Evolutionary conservation across 2,888 invertebrate genomes (phyloP).

Genomic region (Phyllotreta cruciferae): DNA sequence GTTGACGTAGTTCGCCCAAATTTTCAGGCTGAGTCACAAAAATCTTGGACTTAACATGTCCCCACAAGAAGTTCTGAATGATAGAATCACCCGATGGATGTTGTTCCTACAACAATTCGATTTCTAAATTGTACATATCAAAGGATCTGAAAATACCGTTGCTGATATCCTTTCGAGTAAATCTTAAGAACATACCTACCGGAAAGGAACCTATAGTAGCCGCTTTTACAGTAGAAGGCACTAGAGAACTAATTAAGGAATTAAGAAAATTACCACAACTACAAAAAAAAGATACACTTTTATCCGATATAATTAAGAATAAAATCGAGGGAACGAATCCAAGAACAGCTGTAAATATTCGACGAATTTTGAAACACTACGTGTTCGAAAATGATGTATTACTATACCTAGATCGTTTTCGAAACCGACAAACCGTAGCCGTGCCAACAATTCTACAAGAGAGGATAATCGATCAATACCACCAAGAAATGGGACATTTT

Average conservation of each 20-base stretch:
- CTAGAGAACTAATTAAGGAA: not conserved
- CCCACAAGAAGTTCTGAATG: no score
- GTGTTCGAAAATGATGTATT: not conserved
- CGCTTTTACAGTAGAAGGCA: not conserved
- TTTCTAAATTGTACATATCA: not conserved
- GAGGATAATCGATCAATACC: not conserved
- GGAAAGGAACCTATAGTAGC: not conserved
- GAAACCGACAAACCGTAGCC: not conserved
- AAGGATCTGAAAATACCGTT: not conserved
- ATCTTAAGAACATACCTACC: not conserved
- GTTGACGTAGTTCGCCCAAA: no score
- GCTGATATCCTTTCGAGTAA: not conserved
- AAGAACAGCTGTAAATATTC: not conserved
- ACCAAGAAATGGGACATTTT: no score
- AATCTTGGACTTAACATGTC: no score
- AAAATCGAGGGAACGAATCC: not conserved
- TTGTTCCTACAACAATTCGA: slow-evolving; percentile 11
- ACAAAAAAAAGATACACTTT: not conserved
- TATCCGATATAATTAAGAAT: not conserved
- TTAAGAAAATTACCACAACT: not conserved
- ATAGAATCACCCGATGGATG: not conserved
- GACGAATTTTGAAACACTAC: not conserved
- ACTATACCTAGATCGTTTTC: not conserved
- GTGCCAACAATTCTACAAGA: not conserved
- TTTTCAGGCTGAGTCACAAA: no score